Conservation (phyloP, 2,888 invertebrate genomes). For the Sminthurides aquaticus region DNA sequence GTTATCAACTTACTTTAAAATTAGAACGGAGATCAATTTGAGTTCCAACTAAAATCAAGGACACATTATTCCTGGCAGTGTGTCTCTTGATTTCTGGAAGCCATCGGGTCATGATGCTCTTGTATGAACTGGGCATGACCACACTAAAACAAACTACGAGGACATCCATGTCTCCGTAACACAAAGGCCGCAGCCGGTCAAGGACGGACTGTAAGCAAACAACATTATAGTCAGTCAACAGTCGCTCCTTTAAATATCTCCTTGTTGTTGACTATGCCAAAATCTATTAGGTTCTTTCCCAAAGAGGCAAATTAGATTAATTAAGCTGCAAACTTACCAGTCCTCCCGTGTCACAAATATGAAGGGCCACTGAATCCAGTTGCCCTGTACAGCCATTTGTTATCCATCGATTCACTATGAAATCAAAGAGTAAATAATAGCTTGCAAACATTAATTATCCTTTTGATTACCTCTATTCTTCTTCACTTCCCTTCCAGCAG, state of each 20-base stretch:
- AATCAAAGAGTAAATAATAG: slow-evolving; percentile 10
- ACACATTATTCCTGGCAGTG: slow-evolving; percentile 5
- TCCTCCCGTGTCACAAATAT: slow-evolving; percentile 39
- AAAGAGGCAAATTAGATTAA: neutral
- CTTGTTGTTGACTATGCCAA: neutral
- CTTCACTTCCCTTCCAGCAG: too few species aligned
- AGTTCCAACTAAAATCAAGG: slow-evolving; percentile 32
- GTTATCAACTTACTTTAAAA: slow-evolving; percentile 26
- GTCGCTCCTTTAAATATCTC: neutral
- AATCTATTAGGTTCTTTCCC: neutral
- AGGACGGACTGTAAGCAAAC: slow-evolving; percentile 29
- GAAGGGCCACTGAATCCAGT: slow-evolving; percentile 11
- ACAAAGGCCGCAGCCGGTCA: slow-evolving; percentile 39
- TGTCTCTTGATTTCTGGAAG: slow-evolving; percentile 32
- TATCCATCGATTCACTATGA: neutral
- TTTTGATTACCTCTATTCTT: too few species aligned
- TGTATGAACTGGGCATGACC: slow-evolving; percentile 33
- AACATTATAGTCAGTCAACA: neutral
- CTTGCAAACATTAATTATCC: neutral
- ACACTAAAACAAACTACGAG: slow-evolving; percentile 39
- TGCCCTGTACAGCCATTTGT: neutral
- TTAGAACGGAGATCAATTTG: slow-evolving; percentile 41
- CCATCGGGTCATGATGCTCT: slow-evolving; percentile 34
- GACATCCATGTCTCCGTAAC: slow-evolving; percentile 32
- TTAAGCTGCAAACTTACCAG: slow-evolving; percentile 22